phyloP scores from a whole-genome alignment of 2,113 vertebrate species.

The Antechinus stuartii region DNA sequence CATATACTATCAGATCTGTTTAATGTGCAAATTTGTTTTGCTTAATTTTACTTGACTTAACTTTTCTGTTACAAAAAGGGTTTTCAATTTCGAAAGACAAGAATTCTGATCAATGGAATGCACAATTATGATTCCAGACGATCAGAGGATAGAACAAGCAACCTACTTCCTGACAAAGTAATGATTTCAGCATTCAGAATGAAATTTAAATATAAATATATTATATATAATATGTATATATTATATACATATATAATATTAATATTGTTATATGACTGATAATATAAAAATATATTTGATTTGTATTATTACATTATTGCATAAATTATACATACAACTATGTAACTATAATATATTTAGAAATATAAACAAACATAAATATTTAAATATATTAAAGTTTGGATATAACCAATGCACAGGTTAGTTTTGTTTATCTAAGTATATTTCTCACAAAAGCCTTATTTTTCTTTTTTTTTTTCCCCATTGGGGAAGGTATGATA shows the following conservation, averaged over 20 bases:
- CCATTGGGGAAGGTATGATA: background rate
- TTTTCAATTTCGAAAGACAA: background rate
- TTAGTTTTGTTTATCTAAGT: background rate
- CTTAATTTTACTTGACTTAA: background rate
- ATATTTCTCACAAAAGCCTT: background rate
- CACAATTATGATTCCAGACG: background rate
- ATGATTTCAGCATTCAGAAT: background rate
- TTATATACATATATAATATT: no score
- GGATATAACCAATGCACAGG: background rate
- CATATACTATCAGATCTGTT: background rate
- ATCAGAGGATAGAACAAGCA: background rate
- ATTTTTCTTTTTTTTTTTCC: background rate
- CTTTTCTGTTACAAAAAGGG: background rate
- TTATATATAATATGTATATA: background rate
- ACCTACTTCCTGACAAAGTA: background rate
- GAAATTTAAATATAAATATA: background rate
- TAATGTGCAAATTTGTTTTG: background rate
- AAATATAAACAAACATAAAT: background rate
- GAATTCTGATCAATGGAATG: background rate
- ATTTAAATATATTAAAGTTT: background rate
- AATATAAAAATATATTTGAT: no score
- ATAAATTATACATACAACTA: background rate
- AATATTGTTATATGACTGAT: no score
- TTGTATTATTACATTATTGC: background rate
- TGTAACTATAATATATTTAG: background rate